Base-by-base conservation (phyloP, 2,797 vertebrate species). In the Acomys russatus region DNA sequence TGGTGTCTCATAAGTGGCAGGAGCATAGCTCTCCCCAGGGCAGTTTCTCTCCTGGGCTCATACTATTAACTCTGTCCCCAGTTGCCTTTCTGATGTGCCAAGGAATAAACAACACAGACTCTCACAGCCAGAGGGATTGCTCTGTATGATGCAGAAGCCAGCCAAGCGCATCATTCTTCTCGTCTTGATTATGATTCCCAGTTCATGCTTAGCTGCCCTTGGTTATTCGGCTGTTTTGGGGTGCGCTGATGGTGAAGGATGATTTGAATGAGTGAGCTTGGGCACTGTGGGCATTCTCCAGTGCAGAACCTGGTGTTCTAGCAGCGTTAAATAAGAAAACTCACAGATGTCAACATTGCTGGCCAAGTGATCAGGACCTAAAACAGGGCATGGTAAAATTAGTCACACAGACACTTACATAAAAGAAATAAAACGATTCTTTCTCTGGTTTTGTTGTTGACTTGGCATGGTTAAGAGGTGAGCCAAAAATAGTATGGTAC, bases 271-370 rank as follows among this genome's bases (percentile, higher is more conserved):
- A 90, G 44, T 71, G 77, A 79, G 54, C 73, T 86, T n/a, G 85
- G 35, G 82, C 66, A 79, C 66, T 10, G 25, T 2, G n/a, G 91
- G 49, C n/a, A 35, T 92, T 94, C 44, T 97, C 17, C 73, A 59
- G n/a, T 35, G 35, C 20, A 87, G 91, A 83, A 15, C 33, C 74
- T 51, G 44, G 68, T 94, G 35, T 78, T 70, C 30, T 38, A 38
- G 38, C 30, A 17, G 90, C 76, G 38, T 92, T 84, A 92, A 88
- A 70, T 91, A 95, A 73, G 63, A 90, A 96, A 61, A 74, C 25
- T 59, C 28, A 17, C 3, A 80, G 78, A 82, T 88, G 54, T 88
- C 35, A 94, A 9, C 59, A 38, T 11, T 30, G 79, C n/a, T 93
- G 66, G 66, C 38, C 92, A 95, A 88, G 70, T 83, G 74, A 64